phyloP scores from a whole-genome alignment of 2,888 invertebrate species.

The Eupithecia abbreviata region DNA sequence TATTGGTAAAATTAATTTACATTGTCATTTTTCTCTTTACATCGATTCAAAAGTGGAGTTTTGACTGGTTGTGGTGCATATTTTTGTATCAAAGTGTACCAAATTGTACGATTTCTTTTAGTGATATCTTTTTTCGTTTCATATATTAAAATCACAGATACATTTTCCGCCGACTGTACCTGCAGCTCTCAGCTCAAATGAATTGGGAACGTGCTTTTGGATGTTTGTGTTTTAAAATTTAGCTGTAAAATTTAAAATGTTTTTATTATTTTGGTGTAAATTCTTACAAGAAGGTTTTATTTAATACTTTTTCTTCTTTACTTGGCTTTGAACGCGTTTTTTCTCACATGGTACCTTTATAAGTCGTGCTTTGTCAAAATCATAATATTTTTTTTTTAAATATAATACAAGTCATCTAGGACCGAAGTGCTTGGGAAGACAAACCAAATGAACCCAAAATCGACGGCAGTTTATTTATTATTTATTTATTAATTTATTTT shows the following conservation, averaged over 20 bases:
- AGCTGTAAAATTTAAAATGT: not conserved
- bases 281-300: not conserved
- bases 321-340: no score
- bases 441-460: no score
- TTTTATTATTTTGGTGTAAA: not conserved
- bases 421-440: no score
- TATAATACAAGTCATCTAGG: no score
- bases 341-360: no score
- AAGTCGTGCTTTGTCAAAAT: no score
- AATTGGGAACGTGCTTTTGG: slow-evolving; percentile 1
- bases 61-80: not conserved
- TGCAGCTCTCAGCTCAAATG: not conserved
- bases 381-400: no score
- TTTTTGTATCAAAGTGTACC: not conserved
- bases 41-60: not conserved
- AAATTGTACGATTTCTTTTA: not conserved
- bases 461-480: no score
- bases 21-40: no score
- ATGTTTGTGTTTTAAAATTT: not conserved
- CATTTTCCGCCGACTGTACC: not conserved
- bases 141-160: not conserved
- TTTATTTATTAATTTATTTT: no score
- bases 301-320: not conserved
- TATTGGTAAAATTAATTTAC: no score
- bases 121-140: not conserved